phyloP scores from a whole-genome alignment of 2,113 vertebrate genomes.

The Nothobranchius kuhntae region DNA sequence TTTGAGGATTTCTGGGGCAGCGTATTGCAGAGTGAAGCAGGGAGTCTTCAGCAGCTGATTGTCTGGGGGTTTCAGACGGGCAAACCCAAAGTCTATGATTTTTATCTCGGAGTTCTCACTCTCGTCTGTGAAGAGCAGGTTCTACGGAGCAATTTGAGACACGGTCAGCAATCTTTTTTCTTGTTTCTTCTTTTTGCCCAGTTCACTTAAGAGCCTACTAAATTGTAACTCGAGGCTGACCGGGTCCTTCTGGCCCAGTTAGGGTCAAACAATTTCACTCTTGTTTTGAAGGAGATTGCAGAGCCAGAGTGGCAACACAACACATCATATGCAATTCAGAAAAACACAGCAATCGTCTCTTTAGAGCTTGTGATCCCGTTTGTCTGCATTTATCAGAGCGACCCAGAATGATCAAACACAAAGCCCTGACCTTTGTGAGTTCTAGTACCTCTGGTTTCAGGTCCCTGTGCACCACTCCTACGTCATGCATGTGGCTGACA shows the following conservation, averaged over 20 bases:
- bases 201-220: conserved; percentile 32
- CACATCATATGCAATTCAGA: conserved; percentile 39
- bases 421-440: neutral
- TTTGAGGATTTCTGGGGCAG: conserved; percentile 93
- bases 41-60: conserved; percentile 97
- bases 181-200: conserved; percentile 27
- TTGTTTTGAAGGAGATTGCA: conserved; percentile 41
- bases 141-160: conserved; percentile 79
- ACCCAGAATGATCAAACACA: conserved; percentile 13
- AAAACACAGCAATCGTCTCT: conserved; percentile 49
- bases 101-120: conserved; percentile 96
- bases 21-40: conserved; percentile 96
- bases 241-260: conserved; percentile 43
- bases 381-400: conserved; percentile 21
- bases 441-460: conserved; percentile 92
- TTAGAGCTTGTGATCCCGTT: conserved; percentile 18
- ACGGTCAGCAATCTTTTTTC: conserved; percentile 54
- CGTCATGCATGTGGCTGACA: conserved; percentile 98
- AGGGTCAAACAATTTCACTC: conserved; percentile 52
- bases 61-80: conserved; percentile 94
- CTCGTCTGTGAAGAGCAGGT: conserved; percentile 96
- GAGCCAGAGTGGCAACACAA: conserved; percentile 32
- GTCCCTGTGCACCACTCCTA: conserved; percentile 95
- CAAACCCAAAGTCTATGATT: conserved; percentile 98
- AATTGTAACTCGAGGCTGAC: conserved; percentile 54